Percentiles rank a stretch among this genome's conserved stretches.
phyloP scores from a whole-genome alignment of 2,797 vertebrate species.

The Crocidura indochinensis region DNA sequence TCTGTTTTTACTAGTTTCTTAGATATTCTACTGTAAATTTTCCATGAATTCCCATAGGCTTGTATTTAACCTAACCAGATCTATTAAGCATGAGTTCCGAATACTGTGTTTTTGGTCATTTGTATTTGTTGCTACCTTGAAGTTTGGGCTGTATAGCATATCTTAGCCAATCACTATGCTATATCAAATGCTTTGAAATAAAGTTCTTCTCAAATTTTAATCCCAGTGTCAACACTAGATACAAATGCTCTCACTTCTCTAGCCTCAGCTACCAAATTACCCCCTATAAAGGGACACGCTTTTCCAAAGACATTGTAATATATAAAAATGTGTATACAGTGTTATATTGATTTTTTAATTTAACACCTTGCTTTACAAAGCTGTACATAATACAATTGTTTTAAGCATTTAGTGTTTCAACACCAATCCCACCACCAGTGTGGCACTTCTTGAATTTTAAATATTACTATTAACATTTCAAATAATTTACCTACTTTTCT shows the following conservation, averaged over 20 bases:
- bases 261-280: conserved; percentile 6
- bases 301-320: conserved; percentile 16
- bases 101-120: not conserved
- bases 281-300: not conserved
- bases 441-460: not conserved
- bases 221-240: not conserved
- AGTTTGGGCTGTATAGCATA: not conserved
- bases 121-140: not conserved
- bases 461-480: conserved; percentile 13
- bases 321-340: not conserved
- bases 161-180: not conserved
- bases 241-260: not conserved
- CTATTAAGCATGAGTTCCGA: not conserved
- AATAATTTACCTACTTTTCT: conserved; percentile 11
- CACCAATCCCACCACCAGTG: too few species aligned
- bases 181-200: not conserved
- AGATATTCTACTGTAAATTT: not conserved
- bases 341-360: not conserved
- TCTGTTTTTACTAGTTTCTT: not conserved
- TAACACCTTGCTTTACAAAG: too few species aligned
- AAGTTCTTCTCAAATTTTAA: not conserved
- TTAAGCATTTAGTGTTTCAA: too few species aligned
- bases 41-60: not conserved
- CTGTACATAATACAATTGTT: too few species aligned
- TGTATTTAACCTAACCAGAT: not conserved